Conservation (phyloP, 92 coral and sea anemone species). For the Pocillopora grandis region DNA sequence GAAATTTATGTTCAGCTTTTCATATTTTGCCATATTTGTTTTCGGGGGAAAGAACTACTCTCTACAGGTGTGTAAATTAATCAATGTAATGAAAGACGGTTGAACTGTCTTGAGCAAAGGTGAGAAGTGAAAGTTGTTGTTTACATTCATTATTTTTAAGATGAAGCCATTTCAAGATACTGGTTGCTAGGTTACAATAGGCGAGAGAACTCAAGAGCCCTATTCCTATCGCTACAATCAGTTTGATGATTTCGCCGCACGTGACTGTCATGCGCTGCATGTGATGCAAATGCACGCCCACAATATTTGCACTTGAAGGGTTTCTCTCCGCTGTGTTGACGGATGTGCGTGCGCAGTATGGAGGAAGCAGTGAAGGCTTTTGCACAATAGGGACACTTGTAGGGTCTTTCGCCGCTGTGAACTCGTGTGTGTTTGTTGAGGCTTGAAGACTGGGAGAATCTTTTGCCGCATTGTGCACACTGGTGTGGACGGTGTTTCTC, state of each 20-base stretch:
- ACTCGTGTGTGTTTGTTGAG: constrained; percentile 79
- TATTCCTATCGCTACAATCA: neutral
- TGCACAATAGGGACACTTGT: constrained; percentile 75
- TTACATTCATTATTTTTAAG: too few species aligned
- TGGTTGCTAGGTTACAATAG: neutral
- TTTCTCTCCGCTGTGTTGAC: constrained; percentile 86
- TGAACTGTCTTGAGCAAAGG: too few species aligned
- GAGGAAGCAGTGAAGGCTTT: constrained; percentile 83
- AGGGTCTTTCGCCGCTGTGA: constrained; percentile 83
- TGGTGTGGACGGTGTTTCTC: constrained; percentile 81
- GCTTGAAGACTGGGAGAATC: constrained; percentile 87
- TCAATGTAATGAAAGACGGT: too few species aligned
- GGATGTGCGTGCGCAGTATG: constrained; percentile 84
- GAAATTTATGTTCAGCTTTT: too few species aligned
- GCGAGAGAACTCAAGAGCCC: neutral
- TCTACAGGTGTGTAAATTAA: too few species aligned
- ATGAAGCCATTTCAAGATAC: too few species aligned
- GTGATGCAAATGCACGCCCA: constrained; percentile 88
- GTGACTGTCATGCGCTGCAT: constrained; percentile 92
- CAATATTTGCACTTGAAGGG: constrained; percentile 86
- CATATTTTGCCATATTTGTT: too few species aligned
- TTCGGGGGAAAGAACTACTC: too few species aligned
- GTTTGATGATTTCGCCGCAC: constrained; percentile 69
- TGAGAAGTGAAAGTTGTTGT: too few species aligned
- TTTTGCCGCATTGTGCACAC: constrained; percentile 65